Base-by-base conservation (phyloP, 2,888 invertebrate genomes). In the Strigamia transsilvanica region DNA sequence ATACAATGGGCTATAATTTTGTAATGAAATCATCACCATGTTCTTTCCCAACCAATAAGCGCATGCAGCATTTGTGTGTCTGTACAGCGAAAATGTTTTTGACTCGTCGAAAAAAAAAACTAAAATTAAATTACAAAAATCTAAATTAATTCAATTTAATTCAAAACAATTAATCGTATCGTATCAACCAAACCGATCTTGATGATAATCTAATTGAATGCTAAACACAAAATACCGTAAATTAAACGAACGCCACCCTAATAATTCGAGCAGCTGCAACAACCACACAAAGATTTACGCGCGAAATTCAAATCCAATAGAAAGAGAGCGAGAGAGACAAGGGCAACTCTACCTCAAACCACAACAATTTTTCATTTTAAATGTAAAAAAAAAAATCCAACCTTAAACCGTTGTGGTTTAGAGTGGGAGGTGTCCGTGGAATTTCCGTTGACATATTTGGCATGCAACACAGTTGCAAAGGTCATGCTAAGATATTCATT, bases 361-460 rank as follows among this genome's bases (percentile, higher is more conserved):
- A 18, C 56, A 56, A 18, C 18, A 4, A 9, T 38, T 38, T 38
- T 38, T 38, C 38, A 38, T 38, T 6, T 38, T 6, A 38, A 38
- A 56, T 18, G 18, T 56, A n/a, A 56, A 56, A 73, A 66, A 73
- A 32, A 66, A 73, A 32, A 32, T 32, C 73, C 73, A 73, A 73
- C 73, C 73, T 73, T 73, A 73, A 73, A 73, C 32, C 73, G 73
- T 73, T 73, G 73, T 73, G 27, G 9, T 18, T 15, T 18, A 56
- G n/a, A 18, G 73, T 27, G 73, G 73, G 73, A 73, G 73, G 73
- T 27, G 73, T 73, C n/a, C 32, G 73, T 73, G 73, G 73, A 73
- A 73, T 73, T 73, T 73, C 73, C 73, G 73, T 73, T 73, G 73
- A 73, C 73, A 73, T 73, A 73, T 73, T 73, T 73, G 73, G 73